phyloP scores from a whole-genome alignment of 2,888 invertebrate species.

The Podotricha telesiphe region DNA sequence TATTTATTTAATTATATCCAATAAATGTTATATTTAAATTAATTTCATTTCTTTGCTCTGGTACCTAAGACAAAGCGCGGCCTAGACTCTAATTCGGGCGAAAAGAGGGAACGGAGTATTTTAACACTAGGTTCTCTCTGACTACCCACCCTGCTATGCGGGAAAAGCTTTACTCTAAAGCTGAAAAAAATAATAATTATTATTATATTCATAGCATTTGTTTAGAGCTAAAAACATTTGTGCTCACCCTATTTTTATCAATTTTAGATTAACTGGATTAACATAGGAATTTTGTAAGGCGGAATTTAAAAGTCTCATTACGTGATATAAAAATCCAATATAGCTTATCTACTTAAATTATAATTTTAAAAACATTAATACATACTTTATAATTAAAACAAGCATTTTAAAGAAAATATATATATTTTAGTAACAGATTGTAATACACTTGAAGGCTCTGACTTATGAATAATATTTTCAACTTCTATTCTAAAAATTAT shows the following conservation, averaged over 20 bases:
- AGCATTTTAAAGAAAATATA: background rate
- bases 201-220: no score
- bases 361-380: background rate
- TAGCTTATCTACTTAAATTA: background rate
- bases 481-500: no score
- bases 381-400: background rate
- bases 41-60: no score
- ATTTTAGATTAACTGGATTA: constrained; percentile 15
- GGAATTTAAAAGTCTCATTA: background rate
- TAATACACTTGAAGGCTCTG: background rate
- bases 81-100: no score
- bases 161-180: no score
- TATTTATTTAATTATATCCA: no score
- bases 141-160: no score
- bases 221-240: background rate
- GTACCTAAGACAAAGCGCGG: no score
- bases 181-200: no score
- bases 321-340: background rate
- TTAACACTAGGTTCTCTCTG: no score
- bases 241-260: constrained; percentile 5
- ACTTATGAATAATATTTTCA: background rate
- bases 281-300: background rate
- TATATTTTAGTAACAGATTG: background rate
- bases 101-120: no score
- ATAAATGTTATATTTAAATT: no score